Base-by-base conservation (phyloP, 2,797 vertebrate genomes). In the Rhynchonycteris naso region DNA sequence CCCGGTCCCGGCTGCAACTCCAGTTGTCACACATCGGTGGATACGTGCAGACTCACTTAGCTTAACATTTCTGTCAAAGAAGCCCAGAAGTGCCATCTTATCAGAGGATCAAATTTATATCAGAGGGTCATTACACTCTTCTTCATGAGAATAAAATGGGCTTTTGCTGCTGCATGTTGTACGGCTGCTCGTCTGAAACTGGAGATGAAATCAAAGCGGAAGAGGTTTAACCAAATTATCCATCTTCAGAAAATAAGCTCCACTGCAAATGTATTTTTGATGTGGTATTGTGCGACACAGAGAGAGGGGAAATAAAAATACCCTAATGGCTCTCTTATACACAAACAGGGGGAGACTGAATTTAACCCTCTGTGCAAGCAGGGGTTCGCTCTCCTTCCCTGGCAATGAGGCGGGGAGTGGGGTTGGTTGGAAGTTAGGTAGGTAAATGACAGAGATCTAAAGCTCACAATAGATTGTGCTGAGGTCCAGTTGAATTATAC, bases 121-220 rank as follows among this genome's bases (percentile, higher is more conserved):
- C 97, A 96, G 96, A 97, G 97, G 97, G 96, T 96, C 85, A 96
- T 96, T 97, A 97, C 96, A 76, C 97, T 97, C 94, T 87, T 97
- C 97, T 97, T 94, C 97, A 98, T 95, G 97, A 97, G 97, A 97
- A 97, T 98, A 97, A 98, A 98, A 98, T 97, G 97, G 97, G 97
- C 94, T 97, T 97, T 97, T 88, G 75, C 98, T 87, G 84, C 94
- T 94, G 96, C 83, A 33, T 7, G 85, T 93, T 0, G 88, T 93
- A 96, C 90, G 93, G 82, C 94, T 75, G 87, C 97, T 98, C 95
- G 83, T 95, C 98, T 96, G 94, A 97, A 93, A 88, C 35, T 71
- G 54, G 96, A 97, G 95, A 71, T 96, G 91, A 95, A 97, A 98
- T 95, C 65, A 56, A 88, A 97, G 97, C 98, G 97, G 95, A 88